phyloP scores from a whole-genome alignment of 2,888 invertebrate species.

The Seladonia tumulorum region DNA sequence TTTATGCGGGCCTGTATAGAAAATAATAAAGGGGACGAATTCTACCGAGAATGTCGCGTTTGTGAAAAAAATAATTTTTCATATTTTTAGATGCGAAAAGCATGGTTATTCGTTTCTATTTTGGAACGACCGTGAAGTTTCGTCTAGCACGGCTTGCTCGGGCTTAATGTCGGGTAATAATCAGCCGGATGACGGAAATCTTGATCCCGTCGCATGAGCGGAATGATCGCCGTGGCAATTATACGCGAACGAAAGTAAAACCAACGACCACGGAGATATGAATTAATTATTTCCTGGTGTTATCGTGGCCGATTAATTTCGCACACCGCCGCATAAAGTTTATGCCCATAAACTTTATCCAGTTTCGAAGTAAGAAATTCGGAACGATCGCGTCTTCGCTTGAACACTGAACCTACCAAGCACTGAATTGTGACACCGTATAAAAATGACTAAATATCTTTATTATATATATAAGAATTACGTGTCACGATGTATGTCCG shows the following conservation, averaged over 20 bases:
- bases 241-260: slow-evolving; percentile 38
- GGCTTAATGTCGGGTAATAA: not conserved
- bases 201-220: slow-evolving; percentile 11
- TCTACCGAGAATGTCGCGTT: too few species aligned
- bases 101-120: not conserved
- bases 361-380: not conserved
- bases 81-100: not conserved
- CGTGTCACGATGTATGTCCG: too few species aligned
- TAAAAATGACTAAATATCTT: too few species aligned
- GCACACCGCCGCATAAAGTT: not conserved
- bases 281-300: not conserved
- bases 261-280: not conserved
- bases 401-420: too few species aligned
- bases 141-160: not conserved
- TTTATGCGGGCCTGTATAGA: too few species aligned
- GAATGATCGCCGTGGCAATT: slow-evolving; percentile 33
- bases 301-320: not conserved
- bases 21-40: too few species aligned
- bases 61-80: not conserved
- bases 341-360: too few species aligned
- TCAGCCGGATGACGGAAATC: slow-evolving; percentile 27
- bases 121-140: not conserved
- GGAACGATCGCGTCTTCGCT: too few species aligned
- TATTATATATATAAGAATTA: too few species aligned
- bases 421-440: too few species aligned